A percentile compares a stretch with the other conserved stretches of the same genome.
Evolutionary conservation across 2,797 vertebrate genomes (phyloP).

Genomic region (Notolabrus celidotus): DNA sequence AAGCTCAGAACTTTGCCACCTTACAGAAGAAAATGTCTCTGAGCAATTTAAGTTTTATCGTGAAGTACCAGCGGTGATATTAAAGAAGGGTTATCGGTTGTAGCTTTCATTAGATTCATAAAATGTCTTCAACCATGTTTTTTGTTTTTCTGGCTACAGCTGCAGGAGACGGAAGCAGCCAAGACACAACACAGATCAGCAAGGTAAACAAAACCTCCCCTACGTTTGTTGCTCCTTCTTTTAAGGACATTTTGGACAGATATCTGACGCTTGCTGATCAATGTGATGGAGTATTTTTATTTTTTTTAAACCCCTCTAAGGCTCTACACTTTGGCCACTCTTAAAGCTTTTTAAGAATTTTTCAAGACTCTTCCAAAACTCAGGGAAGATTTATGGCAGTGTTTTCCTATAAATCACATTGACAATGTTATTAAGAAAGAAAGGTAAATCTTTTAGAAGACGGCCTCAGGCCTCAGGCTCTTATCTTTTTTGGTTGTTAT

Average conservation of each 20-base stretch:
- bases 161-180: too few species aligned
- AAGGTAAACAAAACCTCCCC: not conserved
- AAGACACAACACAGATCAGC: not conserved
- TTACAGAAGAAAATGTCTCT: too few species aligned
- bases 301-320: not conserved
- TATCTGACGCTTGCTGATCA: constrained; percentile 8
- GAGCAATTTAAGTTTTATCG: too few species aligned
- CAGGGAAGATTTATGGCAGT: constrained; percentile 36
- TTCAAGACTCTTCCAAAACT: constrained; percentile 13
- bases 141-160: too few species aligned
- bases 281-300: not conserved
- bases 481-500: constrained; percentile 68
- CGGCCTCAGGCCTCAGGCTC: constrained; percentile 45
- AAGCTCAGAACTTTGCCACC: too few species aligned
- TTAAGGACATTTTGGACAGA: not conserved
- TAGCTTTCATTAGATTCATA: too few species aligned
- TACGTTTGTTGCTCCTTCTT: not conserved
- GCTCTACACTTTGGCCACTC: constrained; percentile 10
- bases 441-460: constrained; percentile 26
- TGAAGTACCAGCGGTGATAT: too few species aligned
- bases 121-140: too few species aligned
- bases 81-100: too few species aligned
- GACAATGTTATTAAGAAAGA: constrained; percentile 74
- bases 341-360: constrained; percentile 10
- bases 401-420: constrained; percentile 67